These are phyloP conservation scores for Drosophila ambigua DNA, from an alignment of 1,140 invertebrate species.

Conservation along the genomic window DNA sequence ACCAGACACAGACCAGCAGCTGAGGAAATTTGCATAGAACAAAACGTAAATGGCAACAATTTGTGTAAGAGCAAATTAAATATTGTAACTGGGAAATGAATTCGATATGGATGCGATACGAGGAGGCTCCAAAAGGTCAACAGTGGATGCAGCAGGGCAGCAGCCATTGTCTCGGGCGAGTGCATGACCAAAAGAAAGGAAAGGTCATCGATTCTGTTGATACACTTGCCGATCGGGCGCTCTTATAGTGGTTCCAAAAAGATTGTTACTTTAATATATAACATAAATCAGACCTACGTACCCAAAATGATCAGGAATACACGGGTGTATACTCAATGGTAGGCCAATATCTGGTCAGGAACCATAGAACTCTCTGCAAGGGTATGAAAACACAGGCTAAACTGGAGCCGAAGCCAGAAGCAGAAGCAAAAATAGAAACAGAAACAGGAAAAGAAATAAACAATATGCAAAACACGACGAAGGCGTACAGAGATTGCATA, in stretches of 20 bases:
- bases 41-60: conserved; percentile 63
- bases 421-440: conserved; percentile 13
- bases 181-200: not conserved
- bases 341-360: too few species aligned
- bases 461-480: conserved; percentile 69
- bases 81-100: conserved; percentile 75
- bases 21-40: conserved; percentile 51
- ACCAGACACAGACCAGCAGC: not conserved
- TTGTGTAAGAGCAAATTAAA: conserved; percentile 76
- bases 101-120: conserved; percentile 45
- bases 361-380: too few species aligned
- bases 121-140: conserved; percentile 3
- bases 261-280: too few species aligned
- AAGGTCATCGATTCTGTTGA: too few species aligned
- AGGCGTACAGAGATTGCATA: conserved; percentile 40
- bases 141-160: conserved; percentile 1
- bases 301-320: too few species aligned
- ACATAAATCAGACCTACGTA: too few species aligned
- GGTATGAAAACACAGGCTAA: not conserved
- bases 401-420: conserved; percentile 2
- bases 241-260: too few species aligned
- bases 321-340: too few species aligned
- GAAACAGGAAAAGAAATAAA: conserved; percentile 68
- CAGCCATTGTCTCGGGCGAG: not conserved
- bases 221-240: too few species aligned